Evolutionary conservation across 2,113 vertebrate species (phyloP).

Genomic region (Oreochromis aureus): DNA sequence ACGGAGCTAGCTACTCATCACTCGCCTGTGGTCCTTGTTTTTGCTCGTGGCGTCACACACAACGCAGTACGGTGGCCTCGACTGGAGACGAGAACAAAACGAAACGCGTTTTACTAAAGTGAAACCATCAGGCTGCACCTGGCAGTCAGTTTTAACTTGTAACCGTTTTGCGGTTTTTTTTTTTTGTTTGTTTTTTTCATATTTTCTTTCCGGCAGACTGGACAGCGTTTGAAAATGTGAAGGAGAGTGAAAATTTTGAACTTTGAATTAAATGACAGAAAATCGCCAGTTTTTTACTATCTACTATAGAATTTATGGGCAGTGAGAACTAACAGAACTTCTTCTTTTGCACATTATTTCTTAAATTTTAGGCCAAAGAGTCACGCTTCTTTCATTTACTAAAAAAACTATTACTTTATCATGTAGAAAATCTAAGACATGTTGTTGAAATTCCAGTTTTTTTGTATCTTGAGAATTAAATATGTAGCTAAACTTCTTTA

Average conservation of each 20-base stretch:
- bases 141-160: rapidly evolving
- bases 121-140: constrained; percentile 21
- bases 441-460: neutral
- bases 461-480: neutral
- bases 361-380: too few species aligned
- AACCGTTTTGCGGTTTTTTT: neutral
- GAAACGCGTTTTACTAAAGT: constrained; percentile 31
- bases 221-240: neutral
- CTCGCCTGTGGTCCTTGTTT: constrained; percentile 26
- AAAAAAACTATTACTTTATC: too few species aligned
- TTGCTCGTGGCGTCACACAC: constrained; percentile 29
- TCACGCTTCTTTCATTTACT: too few species aligned
- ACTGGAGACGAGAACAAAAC: rapidly evolving
- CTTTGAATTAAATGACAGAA: neutral
- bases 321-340: neutral
- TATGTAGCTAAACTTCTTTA: neutral
- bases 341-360: neutral
- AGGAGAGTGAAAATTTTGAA: rapidly evolving
- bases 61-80: constrained; percentile 53
- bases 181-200: neutral
- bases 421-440: too few species aligned
- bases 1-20: neutral
- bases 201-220: neutral
- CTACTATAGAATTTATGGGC: neutral
- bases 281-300: neutral